Base-by-base conservation (phyloP, 2,888 invertebrate species). In the Lampropteryx suffumata region DNA sequence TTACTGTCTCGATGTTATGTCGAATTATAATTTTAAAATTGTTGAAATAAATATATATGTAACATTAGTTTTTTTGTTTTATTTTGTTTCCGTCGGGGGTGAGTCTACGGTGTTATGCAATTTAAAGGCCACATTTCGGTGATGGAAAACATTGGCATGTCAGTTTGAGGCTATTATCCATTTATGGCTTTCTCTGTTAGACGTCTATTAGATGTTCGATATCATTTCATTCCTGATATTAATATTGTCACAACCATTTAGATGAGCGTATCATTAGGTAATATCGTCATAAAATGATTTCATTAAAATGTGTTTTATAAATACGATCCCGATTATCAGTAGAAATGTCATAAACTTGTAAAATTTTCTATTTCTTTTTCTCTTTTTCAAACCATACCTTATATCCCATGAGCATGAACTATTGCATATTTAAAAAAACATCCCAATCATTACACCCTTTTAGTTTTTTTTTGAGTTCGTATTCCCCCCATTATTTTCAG, bases 11-110 rank as follows among this genome's bases (percentile, higher is more conserved):
- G 72, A 80, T 72, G 67, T 71, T 30, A 45, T 73, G 74, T 79
- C 76, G 78, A 79, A 78, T 78, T 81, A 77, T 52, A 48, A 37
- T 81, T 81, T 82, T 76, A 76, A 74, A 81, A 84, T 83, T 86
- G 85, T 88, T 87, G 85, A 59, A 61, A 86, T 88, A 88, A 88
- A 88, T 86, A 88, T 88, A 86, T 86, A 85, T 86, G 74, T 86
- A 86, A 82, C 75, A 82, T 80, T 79, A 65, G 69, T 64, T 64
- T 69, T 78, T 82, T 79, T 74, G 82, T 84, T 84, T 79, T 73
- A 81, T 86, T 67, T 61, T 67, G 65, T 71, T 67, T 21, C 10
- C 14, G 21, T 51, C 45, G 14, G 29, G 65, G 76, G 82, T 82
- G 82, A 79, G 84, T 84, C 84, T 82, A 82, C 79, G 71, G 84